Evolutionary conservation across 2,888 invertebrate species (phyloP), one percentile per base, ranked within the genome.

Genomic region (Brachyptera putata): DNA sequence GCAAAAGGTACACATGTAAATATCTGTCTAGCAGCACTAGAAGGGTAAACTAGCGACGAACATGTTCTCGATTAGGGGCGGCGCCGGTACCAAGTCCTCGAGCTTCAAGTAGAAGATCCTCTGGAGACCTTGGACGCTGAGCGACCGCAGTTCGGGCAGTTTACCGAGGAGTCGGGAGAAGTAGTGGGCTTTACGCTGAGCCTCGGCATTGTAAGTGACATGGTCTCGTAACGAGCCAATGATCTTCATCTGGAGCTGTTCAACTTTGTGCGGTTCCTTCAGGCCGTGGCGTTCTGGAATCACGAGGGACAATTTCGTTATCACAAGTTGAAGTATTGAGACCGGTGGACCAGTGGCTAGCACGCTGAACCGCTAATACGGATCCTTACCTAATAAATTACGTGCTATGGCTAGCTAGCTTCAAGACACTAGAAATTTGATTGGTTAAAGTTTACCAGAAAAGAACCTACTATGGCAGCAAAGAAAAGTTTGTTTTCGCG

Each of bases 191-290:
- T 94, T 94, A 69, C 89, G 84, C 72, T 91, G 91, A 25, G 90
- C 91, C 70, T 91, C 90, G 24, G 89, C 86, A 74, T 91, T 90
- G 75, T 91, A 91, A 18, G 95, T 95, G 72, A 95, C 95, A 78
- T 98, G 97, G 71, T 98, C 97, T 46, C 95, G 86, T 61, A 98
- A 80, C 62, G 95, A 94, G 64, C 92, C 91, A 69, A 97, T 94
- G 70, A 98, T 91, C 76, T 95, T 95, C 89, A 93, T 95, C 75
- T 98, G 96, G 16, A 97, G 80, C 70, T 91, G 92, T 74, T 98
- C 97, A 67, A 97, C 91, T 69, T 91, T 87, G 72, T 90, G 88
- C 1, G 93, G 91, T 71, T 96, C 95, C 71, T 89, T 88, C 67
- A 97, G 77, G 48, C 95, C 95, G 72, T 95, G 95, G 24, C 96